phyloP scores from a whole-genome alignment of 2,113 vertebrate species.

The Psittacara wagleri region DNA sequence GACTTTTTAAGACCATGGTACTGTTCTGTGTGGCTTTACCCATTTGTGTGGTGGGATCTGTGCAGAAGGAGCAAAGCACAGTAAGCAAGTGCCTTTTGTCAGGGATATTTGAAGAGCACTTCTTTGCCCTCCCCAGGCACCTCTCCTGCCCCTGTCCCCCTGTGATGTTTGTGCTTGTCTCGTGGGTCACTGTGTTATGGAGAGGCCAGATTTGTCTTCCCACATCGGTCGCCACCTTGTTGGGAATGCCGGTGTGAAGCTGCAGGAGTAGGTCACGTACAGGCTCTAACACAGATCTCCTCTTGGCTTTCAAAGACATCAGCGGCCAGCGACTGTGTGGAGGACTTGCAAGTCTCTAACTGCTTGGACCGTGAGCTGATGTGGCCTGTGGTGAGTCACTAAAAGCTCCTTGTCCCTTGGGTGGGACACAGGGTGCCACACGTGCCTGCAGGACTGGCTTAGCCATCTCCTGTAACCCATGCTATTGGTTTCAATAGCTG shows the following conservation, averaged over 20 bases:
- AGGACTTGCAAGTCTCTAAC: slow-evolving; percentile 23
- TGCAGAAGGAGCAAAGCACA: not conserved
- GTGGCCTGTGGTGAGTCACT: slow-evolving; percentile 58
- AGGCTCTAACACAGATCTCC: accelerated
- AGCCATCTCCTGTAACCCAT: not conserved
- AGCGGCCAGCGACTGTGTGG: slow-evolving; percentile 30
- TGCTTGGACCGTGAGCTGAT: not conserved
- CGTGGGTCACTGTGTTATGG: not conserved
- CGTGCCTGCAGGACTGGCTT: not conserved
- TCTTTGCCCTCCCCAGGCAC: not conserved
- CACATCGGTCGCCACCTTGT: accelerated
- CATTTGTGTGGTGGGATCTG: not conserved
- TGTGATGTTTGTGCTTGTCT: not conserved
- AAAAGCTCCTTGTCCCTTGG: not conserved
- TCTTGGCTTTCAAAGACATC: slow-evolving; percentile 64
- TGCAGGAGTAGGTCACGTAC: accelerated
- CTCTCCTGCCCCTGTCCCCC: not conserved
- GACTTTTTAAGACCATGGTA: not conserved
- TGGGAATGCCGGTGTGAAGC: not conserved
- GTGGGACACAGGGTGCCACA: not conserved
- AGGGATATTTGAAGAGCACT: not conserved
- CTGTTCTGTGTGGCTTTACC: not conserved
- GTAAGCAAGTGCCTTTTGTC: not conserved
- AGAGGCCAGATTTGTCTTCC: not conserved
- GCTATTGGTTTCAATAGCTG: not conserved